Percentiles rank a stretch among this genome's conserved stretches.
Evolutionary conservation across 92 coral and sea anemone species (phyloP).

Genomic region (Anthopleura xanthogrammica): DNA sequence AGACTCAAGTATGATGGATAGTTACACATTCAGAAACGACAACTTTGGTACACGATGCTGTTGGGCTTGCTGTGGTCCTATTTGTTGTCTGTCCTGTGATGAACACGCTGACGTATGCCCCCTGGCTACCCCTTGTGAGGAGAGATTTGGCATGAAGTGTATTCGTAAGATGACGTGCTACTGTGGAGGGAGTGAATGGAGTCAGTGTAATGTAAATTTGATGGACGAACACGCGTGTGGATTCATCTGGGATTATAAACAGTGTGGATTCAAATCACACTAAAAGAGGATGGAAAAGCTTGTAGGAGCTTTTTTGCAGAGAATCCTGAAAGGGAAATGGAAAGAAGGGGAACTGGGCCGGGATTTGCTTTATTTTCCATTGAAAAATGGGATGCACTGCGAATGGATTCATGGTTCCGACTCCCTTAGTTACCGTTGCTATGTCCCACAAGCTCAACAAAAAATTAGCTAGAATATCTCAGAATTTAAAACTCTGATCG

Average conservation of each 20-base stretch:
- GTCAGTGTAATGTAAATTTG: conserved; percentile 26
- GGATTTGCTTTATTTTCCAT: too few relatives aligned
- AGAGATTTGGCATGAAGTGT: conserved; percentile 29
- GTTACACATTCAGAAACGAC: conserved; percentile 53
- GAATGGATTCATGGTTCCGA: too few relatives aligned
- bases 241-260: conserved; percentile 60
- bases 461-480: too few relatives aligned
- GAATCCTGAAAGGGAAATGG: too few relatives aligned
- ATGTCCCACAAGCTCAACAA: too few relatives aligned
- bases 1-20: conserved; percentile 51
- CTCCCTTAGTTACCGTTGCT: too few relatives aligned
- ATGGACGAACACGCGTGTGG: conserved; percentile 79
- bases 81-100: conserved; percentile 67
- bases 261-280: conserved; percentile 38
- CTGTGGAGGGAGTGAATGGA: conserved; percentile 36
- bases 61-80: conserved; percentile 66
- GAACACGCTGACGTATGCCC: conserved; percentile 70
- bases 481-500: too few relatives aligned
- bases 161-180: conserved; percentile 66
- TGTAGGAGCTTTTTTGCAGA: too few relatives aligned
- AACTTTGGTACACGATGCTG: conserved; percentile 24
- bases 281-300: neutral
- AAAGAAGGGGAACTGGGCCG: too few relatives aligned
- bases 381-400: too few relatives aligned
- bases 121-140: conserved; percentile 40